Conservation (phyloP, 2,888 invertebrate species). For the Teleiodes luculella region DNA sequence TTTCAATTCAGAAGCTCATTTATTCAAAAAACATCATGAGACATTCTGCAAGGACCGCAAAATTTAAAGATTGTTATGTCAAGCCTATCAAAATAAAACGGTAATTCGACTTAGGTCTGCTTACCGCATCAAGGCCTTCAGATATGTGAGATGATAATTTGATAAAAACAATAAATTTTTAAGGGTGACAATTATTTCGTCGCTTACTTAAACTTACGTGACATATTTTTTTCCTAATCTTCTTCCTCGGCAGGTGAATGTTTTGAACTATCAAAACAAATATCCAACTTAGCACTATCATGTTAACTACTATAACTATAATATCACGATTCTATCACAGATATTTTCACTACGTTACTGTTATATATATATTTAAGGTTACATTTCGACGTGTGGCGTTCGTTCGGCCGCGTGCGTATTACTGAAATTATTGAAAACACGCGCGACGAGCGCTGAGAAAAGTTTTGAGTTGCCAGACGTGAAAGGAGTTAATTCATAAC, state of each 20-base stretch:
- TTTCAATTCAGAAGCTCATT: no score
- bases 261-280: slow-evolving; percentile 39
- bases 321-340: slow-evolving; percentile 64
- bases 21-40: no score
- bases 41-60: no score
- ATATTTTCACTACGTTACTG: slow-evolving; percentile 22
- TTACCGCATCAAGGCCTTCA: no score
- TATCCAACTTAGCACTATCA: slow-evolving; percentile 67
- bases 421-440: neutral
- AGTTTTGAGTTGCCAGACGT: neutral
- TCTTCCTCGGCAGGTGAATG: slow-evolving; percentile 38
- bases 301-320: slow-evolving; percentile 35
- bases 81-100: no score
- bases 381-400: slow-evolving; percentile 19
- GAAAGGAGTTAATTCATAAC: no score
- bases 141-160: no score
- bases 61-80: no score
- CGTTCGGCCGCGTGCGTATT: neutral
- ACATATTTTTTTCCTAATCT: slow-evolving; percentile 32
- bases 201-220: no score
- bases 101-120: no score
- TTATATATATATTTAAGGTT: slow-evolving; percentile 16
- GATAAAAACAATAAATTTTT: no score
- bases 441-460: neutral
- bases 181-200: no score